These are phyloP conservation scores for Pseudopipra pipra DNA, from an alignment of 2,113 vertebrate species.

Conservation along the genomic window DNA sequence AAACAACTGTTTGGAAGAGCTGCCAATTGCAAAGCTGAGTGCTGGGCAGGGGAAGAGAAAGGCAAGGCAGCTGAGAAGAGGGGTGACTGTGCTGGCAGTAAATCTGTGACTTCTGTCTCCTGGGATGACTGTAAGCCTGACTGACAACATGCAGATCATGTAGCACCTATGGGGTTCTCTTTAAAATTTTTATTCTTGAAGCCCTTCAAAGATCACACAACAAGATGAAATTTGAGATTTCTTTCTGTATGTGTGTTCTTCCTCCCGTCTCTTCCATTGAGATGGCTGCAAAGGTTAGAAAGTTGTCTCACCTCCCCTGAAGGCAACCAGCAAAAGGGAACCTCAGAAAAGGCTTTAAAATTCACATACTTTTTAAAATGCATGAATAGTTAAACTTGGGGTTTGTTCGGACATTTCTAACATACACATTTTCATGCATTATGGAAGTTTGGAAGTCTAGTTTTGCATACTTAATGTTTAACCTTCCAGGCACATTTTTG, in stretches of 20 bases:
- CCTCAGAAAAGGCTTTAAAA: slow-evolving; percentile 49
- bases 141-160: slow-evolving; percentile 63
- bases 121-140: not conserved
- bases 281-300: slow-evolving; percentile 63
- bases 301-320: slow-evolving; percentile 57
- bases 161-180: slow-evolving; percentile 53
- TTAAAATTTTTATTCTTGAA: slow-evolving; percentile 45
- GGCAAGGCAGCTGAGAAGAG: not conserved
- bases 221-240: slow-evolving; percentile 48
- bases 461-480: slow-evolving; percentile 56
- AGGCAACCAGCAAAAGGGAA: slow-evolving; percentile 60
- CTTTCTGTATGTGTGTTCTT: slow-evolving; percentile 47
- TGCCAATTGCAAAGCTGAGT: not conserved
- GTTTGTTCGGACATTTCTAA: slow-evolving; percentile 37
- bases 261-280: slow-evolving; percentile 32
- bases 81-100: not conserved
- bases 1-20: not conserved
- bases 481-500: slow-evolving; percentile 56
- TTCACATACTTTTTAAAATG: slow-evolving; percentile 54
- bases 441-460: slow-evolving; percentile 40
- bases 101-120: not conserved
- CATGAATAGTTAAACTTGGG: slow-evolving; percentile 27
- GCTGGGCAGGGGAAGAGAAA: not conserved
- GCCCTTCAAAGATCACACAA: slow-evolving; percentile 56
- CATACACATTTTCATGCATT: slow-evolving; percentile 45